phyloP scores from a whole-genome alignment of 2,888 invertebrate genomes.

The Plebejus argus region DNA sequence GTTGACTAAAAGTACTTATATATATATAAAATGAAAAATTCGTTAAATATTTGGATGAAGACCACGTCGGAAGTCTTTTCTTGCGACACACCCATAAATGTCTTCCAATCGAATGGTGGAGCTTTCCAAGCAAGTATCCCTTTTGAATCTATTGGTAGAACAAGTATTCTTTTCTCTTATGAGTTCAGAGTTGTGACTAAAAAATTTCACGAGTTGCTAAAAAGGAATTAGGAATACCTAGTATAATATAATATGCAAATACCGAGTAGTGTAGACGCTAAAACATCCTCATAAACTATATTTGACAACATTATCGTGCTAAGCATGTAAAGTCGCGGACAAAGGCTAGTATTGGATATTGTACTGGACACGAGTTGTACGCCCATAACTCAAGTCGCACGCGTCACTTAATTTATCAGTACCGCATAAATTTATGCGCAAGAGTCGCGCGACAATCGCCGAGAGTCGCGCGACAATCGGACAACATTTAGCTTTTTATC shows the following conservation, averaged over 20 bases:
- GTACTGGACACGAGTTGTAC: slow-evolving; percentile 27
- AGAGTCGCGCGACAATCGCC: slow-evolving; percentile 68
- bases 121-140: too few relatives aligned
- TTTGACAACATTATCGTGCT: slow-evolving; percentile 13
- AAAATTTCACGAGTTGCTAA: too few relatives aligned
- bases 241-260: neutral
- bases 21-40: too few relatives aligned
- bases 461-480: slow-evolving; percentile 63
- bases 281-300: neutral
- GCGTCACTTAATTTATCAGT: slow-evolving; percentile 74
- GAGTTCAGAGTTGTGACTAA: too few relatives aligned
- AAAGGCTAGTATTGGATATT: slow-evolving; percentile 21
- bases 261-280: neutral
- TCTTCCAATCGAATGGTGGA: too few relatives aligned
- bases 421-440: slow-evolving; percentile 73
- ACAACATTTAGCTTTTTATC: slow-evolving; percentile 80
- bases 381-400: slow-evolving; percentile 63
- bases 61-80: too few relatives aligned
- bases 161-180: too few relatives aligned
- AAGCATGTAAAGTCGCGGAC: slow-evolving; percentile 10
- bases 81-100: too few relatives aligned
- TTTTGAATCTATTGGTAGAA: too few relatives aligned
- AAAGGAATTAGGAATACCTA: neutral
- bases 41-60: too few relatives aligned
- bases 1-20: too few relatives aligned